A percentile compares a stretch with the other conserved stretches of the same genome.
These are phyloP conservation scores for Colius striatus DNA, from an alignment of 2,113 vertebrate genomes.

Conservation along the genomic window DNA sequence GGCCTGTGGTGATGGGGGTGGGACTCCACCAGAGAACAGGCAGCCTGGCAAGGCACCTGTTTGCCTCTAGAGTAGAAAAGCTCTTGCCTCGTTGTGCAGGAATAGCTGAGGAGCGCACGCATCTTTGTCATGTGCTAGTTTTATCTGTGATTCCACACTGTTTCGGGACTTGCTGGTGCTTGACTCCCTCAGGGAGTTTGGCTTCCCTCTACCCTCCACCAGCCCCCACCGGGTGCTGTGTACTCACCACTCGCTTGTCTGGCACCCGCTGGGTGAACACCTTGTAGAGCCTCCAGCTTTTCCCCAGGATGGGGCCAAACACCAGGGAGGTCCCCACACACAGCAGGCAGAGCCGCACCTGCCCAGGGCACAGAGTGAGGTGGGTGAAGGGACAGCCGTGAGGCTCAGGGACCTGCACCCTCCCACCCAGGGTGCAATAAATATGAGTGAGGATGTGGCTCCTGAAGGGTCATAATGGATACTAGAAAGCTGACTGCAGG, in stretches of 20 bases:
- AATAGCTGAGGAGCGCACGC: background rate
- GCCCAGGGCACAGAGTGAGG: background rate
- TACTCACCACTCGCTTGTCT: constrained; percentile 94
- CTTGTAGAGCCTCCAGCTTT: constrained; percentile 94
- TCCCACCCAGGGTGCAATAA: background rate
- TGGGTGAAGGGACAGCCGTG: background rate
- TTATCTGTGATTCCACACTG: background rate
- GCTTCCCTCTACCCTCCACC: fast-evolving
- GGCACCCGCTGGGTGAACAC: constrained; percentile 95
- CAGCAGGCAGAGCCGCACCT: constrained; percentile 89
- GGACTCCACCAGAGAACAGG: background rate
- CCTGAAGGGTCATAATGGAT: background rate
- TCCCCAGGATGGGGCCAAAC: constrained; percentile 92
- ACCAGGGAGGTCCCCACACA: constrained; percentile 90
- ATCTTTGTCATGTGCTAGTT: fast-evolving
- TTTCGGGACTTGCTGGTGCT: background rate
- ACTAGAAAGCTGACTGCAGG: background rate
- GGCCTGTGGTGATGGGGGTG: background rate
- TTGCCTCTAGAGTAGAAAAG: background rate
- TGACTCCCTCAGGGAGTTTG: fast-evolving
- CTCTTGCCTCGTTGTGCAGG: background rate
- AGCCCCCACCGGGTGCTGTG: fast-evolving
- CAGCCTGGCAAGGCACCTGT: background rate
- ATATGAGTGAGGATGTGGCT: background rate
- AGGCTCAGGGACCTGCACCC: background rate